A percentile compares a stretch with the other conserved stretches of the same genome.
These are phyloP conservation scores for Parauchenoglanis ngamensis DNA, from an alignment of 2,797 vertebrate species.

Conservation along the genomic window DNA sequence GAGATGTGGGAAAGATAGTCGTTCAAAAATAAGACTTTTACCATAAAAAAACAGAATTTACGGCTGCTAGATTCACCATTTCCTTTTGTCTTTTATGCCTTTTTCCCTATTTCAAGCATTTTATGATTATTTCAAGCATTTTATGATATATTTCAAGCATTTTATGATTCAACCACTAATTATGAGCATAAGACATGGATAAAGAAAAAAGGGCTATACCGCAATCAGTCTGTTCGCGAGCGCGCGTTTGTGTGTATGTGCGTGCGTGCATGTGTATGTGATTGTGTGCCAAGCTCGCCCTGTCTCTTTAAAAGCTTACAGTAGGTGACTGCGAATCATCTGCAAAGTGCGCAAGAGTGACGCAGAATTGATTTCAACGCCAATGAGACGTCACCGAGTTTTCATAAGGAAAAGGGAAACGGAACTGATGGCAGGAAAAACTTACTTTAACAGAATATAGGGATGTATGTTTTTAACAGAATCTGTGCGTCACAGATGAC, in stretches of 20 bases:
- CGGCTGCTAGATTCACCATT: not conserved
- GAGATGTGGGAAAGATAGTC: not conserved
- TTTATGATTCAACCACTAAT: not conserved
- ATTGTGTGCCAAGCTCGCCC: slow-evolving; percentile 11
- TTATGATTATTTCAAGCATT: no score
- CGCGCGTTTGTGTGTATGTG: not conserved
- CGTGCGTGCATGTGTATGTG: slow-evolving; percentile 11
- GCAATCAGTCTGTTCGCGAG: slow-evolving; percentile 51
- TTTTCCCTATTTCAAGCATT: no score
- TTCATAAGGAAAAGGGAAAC: slow-evolving; percentile 59
- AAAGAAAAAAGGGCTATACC: slow-evolving; percentile 49
- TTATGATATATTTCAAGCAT: not conserved
- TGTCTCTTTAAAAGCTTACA: slow-evolving; percentile 74
- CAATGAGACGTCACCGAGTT: slow-evolving; percentile 71
- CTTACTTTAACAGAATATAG: slow-evolving; percentile 26
- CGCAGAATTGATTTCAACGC: slow-evolving; percentile 76
- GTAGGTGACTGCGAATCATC: slow-evolving; percentile 77
- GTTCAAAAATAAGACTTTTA: not conserved
- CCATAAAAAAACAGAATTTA: not conserved
- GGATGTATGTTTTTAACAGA: no score
- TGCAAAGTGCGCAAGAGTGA: slow-evolving; percentile 83
- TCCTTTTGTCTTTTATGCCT: not conserved
- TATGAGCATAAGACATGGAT: not conserved
- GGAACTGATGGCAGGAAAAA: slow-evolving; percentile 60
- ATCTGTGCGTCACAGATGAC: slow-evolving; percentile 64